A percentile compares a stretch with the other conserved stretches of the same genome.
phyloP scores from a whole-genome alignment of 1,140 invertebrate genomes.

The Drosophila pandora region DNA sequence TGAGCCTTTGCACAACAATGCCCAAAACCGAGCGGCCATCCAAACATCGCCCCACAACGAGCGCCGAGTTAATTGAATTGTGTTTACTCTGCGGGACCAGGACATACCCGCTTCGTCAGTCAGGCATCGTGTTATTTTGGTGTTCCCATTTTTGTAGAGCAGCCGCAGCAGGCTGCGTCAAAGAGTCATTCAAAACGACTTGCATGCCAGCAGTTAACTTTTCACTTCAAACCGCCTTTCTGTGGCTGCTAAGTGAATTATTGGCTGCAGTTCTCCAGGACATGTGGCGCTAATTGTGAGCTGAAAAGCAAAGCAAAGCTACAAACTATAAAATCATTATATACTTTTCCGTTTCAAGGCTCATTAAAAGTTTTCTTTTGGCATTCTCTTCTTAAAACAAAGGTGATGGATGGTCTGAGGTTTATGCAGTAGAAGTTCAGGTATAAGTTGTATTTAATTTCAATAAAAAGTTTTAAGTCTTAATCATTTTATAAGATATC shows the following conservation, averaged over 20 bases:
- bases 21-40: slow-evolving; percentile 31
- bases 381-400: slow-evolving; percentile 9
- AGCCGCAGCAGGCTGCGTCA: slow-evolving; percentile 7
- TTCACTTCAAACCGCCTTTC: slow-evolving; percentile 23
- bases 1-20: slow-evolving; percentile 62
- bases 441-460: background rate
- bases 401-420: slow-evolving; percentile 11
- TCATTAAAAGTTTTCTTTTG: slow-evolving; percentile 72
- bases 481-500: too few relatives aligned
- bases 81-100: slow-evolving; percentile 70
- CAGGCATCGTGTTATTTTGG: slow-evolving; percentile 40
- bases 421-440: slow-evolving; percentile 11
- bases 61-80: slow-evolving; percentile 76
- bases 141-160: slow-evolving; percentile 26
- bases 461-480: too few relatives aligned
- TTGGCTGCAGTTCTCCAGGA: background rate
- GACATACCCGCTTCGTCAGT: slow-evolving; percentile 19
- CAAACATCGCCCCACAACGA: slow-evolving; percentile 50
- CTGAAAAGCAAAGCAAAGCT: slow-evolving; percentile 14
- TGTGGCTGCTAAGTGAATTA: slow-evolving; percentile 34
- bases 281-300: slow-evolving; percentile 1
- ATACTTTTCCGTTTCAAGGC: slow-evolving; percentile 61
- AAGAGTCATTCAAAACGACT: slow-evolving; percentile 32
- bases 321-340: slow-evolving; percentile 49
- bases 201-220: slow-evolving; percentile 31